Base-by-base conservation (phyloP, 30 jellyfish, hydroid and myxozoan genomes). In the Rhopilema esculentum region DNA sequence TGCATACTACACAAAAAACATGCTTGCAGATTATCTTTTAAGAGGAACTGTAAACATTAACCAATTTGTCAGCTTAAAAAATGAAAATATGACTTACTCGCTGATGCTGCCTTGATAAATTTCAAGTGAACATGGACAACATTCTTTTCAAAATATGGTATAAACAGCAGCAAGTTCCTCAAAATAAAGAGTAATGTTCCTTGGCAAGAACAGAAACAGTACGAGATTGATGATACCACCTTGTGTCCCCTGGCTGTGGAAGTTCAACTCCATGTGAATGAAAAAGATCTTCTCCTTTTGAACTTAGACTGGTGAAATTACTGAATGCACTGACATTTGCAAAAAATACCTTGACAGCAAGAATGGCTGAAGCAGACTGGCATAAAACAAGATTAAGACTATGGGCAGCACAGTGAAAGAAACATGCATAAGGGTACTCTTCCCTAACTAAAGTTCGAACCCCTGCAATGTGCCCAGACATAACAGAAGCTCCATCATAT, bases 301-400 rank as follows among this genome's bases (percentile, higher is more conserved):
- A 48, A 1, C 88, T 27, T 4, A 33, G 1, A 18, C 74, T 69
- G 50, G 92, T 69, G 73, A 84, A 69, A 48, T 27, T 51, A 57
- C 92, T 84, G 79, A 84, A 84, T 19, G 86, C 92, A 72, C 88
- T 84, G 12, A 69, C 79, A 72, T 84, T 84, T 49, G 92, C 80
- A 84, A 84, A 84, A 77, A 84, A 50, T 16, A 84, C 92, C 49
- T 70, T 84, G 30, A 71, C 80, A 15, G 79, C 26, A 72, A 79
- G 50, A 31, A 72, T 85, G 30, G 81, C 21, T 6, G 89, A 72
- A 7, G 89, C 89, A 0, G 83, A 85, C 29, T 85, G 94, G 52
- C 94, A 85, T 27, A 64, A 52, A 6, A 84, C 93, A 1, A 84
- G 53, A 49, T 84, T 84, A 33, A 84, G 62, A 7, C 68, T 70